Percentiles rank a stretch among this genome's conserved stretches.
phyloP scores from a whole-genome alignment of 1,140 invertebrate species.

The Pogonomyrmex californicus region DNA sequence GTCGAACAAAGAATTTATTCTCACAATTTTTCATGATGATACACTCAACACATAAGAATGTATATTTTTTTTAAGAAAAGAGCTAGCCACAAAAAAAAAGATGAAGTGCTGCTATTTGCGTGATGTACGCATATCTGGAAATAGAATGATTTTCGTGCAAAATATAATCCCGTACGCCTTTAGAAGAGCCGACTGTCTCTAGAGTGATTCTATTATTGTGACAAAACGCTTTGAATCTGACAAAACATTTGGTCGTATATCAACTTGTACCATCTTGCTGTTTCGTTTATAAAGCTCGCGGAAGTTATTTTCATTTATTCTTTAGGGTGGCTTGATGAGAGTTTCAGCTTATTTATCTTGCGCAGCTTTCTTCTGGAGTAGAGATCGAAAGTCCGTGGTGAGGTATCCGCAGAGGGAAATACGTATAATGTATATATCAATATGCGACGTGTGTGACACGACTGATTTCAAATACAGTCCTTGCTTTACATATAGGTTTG shows the following conservation, averaged over 20 bases:
- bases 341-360: conserved; percentile 29
- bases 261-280: neutral
- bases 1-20: neutral
- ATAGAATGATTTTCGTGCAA: conserved; percentile 6
- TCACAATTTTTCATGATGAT: neutral
- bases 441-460: neutral
- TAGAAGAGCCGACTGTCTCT: neutral
- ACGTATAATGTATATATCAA: conserved; percentile 5
- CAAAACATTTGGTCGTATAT: conserved; percentile 11
- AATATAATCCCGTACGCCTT: neutral
- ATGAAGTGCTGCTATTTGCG: neutral
- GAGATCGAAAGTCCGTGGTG: neutral
- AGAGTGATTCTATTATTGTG: conserved; percentile 20
- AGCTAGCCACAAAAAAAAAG: neutral
- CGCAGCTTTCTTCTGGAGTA: conserved; percentile 2
- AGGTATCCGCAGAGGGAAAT: neutral
- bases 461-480: conserved; percentile 19
- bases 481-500: neutral
- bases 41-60: neutral
- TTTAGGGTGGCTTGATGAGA: neutral
- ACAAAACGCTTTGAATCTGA: conserved; percentile 13
- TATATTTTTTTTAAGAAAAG: conserved; percentile 24
- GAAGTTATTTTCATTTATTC: conserved; percentile 37
- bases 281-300: neutral
- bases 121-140: neutral